These are phyloP conservation scores for Anastrepha ludens DNA, from an alignment of 1,140 invertebrate species.

Conservation along the genomic window DNA sequence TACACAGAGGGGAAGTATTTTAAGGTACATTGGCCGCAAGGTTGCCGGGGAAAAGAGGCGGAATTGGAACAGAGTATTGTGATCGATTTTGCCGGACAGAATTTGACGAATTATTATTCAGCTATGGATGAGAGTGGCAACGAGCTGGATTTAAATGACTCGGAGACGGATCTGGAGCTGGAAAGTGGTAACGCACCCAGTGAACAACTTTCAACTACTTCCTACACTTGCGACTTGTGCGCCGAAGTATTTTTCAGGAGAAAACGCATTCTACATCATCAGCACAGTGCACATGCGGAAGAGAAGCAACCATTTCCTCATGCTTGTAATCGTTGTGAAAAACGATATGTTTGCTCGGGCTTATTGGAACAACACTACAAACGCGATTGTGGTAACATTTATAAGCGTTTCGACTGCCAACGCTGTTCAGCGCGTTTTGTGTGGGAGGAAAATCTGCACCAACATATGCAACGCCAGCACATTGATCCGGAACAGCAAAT, in stretches of 20 bases:
- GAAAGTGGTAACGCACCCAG: background rate
- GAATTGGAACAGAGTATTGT: slow-evolving; percentile 61
- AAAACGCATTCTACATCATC: slow-evolving; percentile 61
- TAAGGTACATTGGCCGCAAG: slow-evolving; percentile 60
- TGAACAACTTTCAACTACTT: background rate
- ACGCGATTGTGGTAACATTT: slow-evolving; percentile 61
- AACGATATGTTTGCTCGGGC: slow-evolving; percentile 60
- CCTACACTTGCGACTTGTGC: slow-evolving; percentile 62
- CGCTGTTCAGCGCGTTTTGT: slow-evolving; percentile 63
- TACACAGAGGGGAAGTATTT: slow-evolving; percentile 59
- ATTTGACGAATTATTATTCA: slow-evolving; percentile 66
- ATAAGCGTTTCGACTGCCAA: slow-evolving; percentile 60
- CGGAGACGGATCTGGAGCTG: slow-evolving; percentile 61
- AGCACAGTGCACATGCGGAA: slow-evolving; percentile 58
- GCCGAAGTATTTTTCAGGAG: slow-evolving; percentile 54
- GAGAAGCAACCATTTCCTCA: slow-evolving; percentile 50
- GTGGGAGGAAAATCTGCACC: slow-evolving; percentile 64
- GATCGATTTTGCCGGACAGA: slow-evolving; percentile 62
- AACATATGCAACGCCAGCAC: slow-evolving; percentile 60
- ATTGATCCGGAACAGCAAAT: slow-evolving; percentile 44
- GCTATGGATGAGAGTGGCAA: slow-evolving; percentile 63
- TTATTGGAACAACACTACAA: slow-evolving; percentile 64
- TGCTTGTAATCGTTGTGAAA: slow-evolving; percentile 60
- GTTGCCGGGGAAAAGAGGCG: slow-evolving; percentile 55
- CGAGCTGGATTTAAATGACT: slow-evolving; percentile 67